A percentile compares a stretch with the other conserved stretches of the same genome.
Conservation (phyloP, 2,888 invertebrate genomes). For the Troides aeacus region DNA sequence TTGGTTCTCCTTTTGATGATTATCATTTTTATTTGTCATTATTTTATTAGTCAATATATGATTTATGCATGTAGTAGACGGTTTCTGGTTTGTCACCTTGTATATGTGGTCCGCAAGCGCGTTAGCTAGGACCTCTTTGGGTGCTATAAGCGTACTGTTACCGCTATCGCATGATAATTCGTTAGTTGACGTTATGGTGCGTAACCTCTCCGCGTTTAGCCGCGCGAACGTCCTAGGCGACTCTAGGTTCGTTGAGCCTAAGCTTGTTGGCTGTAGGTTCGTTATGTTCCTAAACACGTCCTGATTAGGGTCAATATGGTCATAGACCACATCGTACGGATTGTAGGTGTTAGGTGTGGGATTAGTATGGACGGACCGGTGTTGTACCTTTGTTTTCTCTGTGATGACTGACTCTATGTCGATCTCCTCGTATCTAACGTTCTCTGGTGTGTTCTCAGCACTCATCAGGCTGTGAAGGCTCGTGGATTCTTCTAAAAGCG, state of each 20-base stretch:
- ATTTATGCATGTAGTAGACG: constrained; percentile 69
- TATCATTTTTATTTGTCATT: constrained; percentile 44
- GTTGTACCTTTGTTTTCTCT: constrained; percentile 77
- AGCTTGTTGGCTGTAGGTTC: constrained; percentile 40
- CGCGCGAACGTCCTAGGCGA: constrained; percentile 66
- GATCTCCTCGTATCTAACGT: constrained; percentile 55
- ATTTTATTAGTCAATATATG: constrained; percentile 75
- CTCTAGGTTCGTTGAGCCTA: constrained; percentile 35
- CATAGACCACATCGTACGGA: constrained; percentile 44
- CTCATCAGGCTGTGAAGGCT: constrained; percentile 79
- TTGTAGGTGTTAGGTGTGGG: constrained; percentile 56
- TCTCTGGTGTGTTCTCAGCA: constrained; percentile 66
- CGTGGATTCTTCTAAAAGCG: constrained; percentile 83
- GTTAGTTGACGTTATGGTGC: constrained; percentile 60
- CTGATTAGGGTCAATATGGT: constrained; percentile 37
- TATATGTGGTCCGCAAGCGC: constrained; percentile 74
- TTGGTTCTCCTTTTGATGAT: constrained; percentile 60
- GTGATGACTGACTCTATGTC: constrained; percentile 66
- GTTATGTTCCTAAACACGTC: constrained; percentile 62
- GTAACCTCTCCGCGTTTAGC: constrained; percentile 68
- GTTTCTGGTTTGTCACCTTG: constrained; percentile 77
- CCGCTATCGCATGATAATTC: constrained; percentile 57
- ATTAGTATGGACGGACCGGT: constrained; percentile 76
- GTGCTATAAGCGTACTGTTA: constrained; percentile 59
- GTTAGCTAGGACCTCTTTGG: constrained; percentile 70